Percentiles rank a stretch among this genome's conserved stretches.
phyloP scores from a whole-genome alignment of 92 coral and sea anemone genomes.

The Pocillopora meandrina region DNA sequence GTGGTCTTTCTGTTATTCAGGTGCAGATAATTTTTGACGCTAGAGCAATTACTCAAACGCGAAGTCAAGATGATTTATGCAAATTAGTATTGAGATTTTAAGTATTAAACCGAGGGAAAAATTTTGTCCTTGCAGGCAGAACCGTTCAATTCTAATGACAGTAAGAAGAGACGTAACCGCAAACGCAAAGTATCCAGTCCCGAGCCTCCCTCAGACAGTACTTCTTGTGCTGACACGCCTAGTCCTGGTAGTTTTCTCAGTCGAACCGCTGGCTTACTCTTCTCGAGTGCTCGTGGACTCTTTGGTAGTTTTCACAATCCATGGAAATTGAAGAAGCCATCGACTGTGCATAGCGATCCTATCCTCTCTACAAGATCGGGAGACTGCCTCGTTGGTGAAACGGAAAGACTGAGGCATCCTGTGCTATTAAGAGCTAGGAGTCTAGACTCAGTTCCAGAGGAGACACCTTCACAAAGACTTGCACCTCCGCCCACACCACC shows the following conservation, averaged over 20 bases:
- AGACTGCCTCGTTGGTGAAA: background rate
- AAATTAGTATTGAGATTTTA: background rate
- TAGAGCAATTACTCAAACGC: background rate
- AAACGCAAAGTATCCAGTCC: constrained; percentile 48
- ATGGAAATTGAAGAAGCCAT: constrained; percentile 26
- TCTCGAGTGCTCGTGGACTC: constrained; percentile 79
- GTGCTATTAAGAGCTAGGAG: constrained; percentile 60
- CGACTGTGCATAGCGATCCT: constrained; percentile 56
- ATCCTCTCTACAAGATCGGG: constrained; percentile 6
- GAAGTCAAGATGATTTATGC: background rate
- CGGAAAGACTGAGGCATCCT: constrained; percentile 8
- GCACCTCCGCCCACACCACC: constrained; percentile 28
- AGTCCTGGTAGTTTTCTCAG: constrained; percentile 71
- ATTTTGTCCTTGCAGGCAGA: constrained; percentile 15
- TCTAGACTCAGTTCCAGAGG: constrained; percentile 74
- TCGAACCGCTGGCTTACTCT: constrained; percentile 91
- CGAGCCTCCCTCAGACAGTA: constrained; percentile 30
- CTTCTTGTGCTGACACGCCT: constrained; percentile 25
- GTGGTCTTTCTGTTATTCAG: too few relatives aligned
- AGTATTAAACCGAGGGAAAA: background rate
- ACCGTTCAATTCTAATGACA: constrained; percentile 15
- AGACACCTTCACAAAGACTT: background rate
- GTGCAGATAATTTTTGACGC: background rate
- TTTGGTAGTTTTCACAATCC: constrained; percentile 65
- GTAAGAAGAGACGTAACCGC: constrained; percentile 55